These are phyloP conservation scores for Dorcus hopei DNA, from an alignment of 2,888 invertebrate species.

Conservation along the genomic window DNA sequence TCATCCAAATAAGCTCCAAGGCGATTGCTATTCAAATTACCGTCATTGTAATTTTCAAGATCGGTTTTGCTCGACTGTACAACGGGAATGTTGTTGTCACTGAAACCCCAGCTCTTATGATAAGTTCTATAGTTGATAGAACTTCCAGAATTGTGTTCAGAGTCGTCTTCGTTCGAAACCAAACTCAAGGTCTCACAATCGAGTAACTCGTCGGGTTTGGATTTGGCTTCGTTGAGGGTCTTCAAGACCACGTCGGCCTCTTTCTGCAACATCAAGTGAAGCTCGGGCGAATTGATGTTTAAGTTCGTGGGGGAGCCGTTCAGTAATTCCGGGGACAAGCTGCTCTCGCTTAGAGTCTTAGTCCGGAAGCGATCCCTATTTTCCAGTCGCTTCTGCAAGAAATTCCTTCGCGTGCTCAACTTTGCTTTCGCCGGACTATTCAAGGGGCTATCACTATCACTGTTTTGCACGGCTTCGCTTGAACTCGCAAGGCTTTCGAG, in stretches of 20 bases:
- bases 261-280: constrained; percentile 49
- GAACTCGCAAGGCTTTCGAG: too few relatives aligned
- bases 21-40: constrained; percentile 8
- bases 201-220: constrained; percentile 50
- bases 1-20: not conserved
- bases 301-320: constrained; percentile 27
- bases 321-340: constrained; percentile 54
- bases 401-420: constrained; percentile 39
- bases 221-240: constrained; percentile 52
- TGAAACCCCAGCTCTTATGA: constrained; percentile 47
- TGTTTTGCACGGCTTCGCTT: constrained; percentile 13
- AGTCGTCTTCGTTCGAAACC: constrained; percentile 71
- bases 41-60: constrained; percentile 14
- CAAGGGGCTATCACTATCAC: constrained; percentile 10
- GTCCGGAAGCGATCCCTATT: constrained; percentile 74
- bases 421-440: constrained; percentile 34
- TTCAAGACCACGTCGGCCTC: constrained; percentile 58
- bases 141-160: constrained; percentile 60
- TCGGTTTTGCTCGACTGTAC: constrained; percentile 1
- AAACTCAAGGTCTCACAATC: constrained; percentile 66
- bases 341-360: constrained; percentile 59
- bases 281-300: constrained; percentile 21
- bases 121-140: constrained; percentile 60
- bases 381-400: constrained; percentile 58
- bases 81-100: constrained; percentile 15